Base-by-base conservation (phyloP, 2,113 vertebrate species). In the Thymallus thymallus region DNA sequence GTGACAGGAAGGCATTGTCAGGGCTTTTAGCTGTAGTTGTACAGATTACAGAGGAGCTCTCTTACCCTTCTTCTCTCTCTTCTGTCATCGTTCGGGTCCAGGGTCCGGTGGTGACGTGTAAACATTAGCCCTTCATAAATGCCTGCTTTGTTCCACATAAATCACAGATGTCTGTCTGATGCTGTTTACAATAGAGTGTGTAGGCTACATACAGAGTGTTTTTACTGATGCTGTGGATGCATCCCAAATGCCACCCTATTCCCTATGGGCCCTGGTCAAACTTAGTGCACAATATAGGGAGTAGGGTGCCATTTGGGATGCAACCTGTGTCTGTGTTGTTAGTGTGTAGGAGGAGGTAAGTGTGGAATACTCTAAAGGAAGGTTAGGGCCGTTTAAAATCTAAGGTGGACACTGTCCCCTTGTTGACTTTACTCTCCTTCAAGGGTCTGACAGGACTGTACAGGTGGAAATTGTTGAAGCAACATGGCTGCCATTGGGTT, bases 1-100 rank as follows among this genome's bases (percentile, higher is more conserved):
- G 80, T 90, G 90, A 90, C 88, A 91, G 89, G 85, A 85, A 32
- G 72, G 82, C 89, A 88, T 90, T 92, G 90, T 91, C 89, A 87
- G 86, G 88, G 81, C 68, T 86, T 90, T 90, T 86, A 88, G 89
- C 82, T 24, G 70, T 73, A 68, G 68, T 68, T 71, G 76, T 71
- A 73, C 78, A 66, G 72, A 32, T 32, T 65, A 65, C 77, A 84
- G 87, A 82, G 81, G 73, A 80, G 82, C 79, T 80, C 7, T 14
- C 13, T 81, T 86, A 84, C 80, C 78, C 26, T 69, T 30, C 45
- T 67, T 29, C 76, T 85, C 87, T 88, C 79, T 82, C 74, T 86
- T 90, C 80, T 82, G 80, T 82, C 82, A 83, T 55, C 6, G 46
- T 12, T 14, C 14, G 20, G 32, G 71, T 55, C 32, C 35, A 79